Percentiles rank a stretch among this genome's conserved stretches.
Evolutionary conservation across 2,888 invertebrate species (phyloP).

Genomic region (Ametastegia equiseti): DNA sequence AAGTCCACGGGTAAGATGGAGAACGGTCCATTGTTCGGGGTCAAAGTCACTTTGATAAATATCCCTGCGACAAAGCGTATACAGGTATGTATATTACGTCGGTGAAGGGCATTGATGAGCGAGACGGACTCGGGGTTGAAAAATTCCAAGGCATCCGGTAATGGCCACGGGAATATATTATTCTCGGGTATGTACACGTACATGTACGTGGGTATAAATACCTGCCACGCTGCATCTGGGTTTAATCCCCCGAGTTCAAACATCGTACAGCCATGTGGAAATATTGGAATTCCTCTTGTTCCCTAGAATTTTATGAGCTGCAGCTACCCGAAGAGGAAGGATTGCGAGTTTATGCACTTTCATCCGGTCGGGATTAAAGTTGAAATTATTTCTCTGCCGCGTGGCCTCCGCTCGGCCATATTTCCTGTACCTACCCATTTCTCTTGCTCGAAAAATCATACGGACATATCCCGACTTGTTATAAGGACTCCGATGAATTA

Average conservation of each 20-base stretch:
- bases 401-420: too few species aligned
- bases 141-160: background rate
- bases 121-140: background rate
- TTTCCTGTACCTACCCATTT: background rate
- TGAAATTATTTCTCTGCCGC: too few species aligned
- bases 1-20: too few species aligned
- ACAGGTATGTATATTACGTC: too few species aligned
- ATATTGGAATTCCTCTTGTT: background rate
- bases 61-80: background rate
- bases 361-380: too few species aligned
- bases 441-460: background rate
- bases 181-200: too few species aligned
- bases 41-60: background rate
- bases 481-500: too few species aligned
- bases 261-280: background rate
- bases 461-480: too few species aligned
- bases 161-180: background rate
- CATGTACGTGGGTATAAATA: background rate
- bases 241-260: slow-evolving; percentile 1
- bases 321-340: too few species aligned
- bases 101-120: background rate
- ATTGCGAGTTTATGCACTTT: too few species aligned
- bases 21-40: background rate
- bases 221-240: background rate
- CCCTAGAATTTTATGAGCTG: background rate